Base-by-base conservation (phyloP, 2,797 vertebrate species). In the Toxotes lorentzi region DNA sequence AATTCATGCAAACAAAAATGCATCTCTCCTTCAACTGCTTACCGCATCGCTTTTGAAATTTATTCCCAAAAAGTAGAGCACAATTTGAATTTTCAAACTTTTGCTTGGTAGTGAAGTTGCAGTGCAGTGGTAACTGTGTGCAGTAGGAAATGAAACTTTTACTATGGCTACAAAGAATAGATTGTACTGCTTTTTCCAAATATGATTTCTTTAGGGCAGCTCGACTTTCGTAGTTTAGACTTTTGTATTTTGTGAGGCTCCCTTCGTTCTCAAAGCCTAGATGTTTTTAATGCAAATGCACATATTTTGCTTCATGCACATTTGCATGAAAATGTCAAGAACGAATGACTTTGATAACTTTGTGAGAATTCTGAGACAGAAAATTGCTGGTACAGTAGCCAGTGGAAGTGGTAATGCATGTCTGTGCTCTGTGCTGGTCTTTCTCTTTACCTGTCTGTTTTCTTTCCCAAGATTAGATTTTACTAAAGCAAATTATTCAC, bases 401-500 rank as follows among this genome's bases (percentile, higher is more conserved):
- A 19, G 2, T 65, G 14, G 17, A 45, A 41, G 34, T 57, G 12
- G 1, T 62, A 43, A 51, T 60, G 80, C 84, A 91, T 75, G 64
- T 48, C 41, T 76, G 12, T 43, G 45, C 16, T 74, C 51, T 69
- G 13, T 86, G 14, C 38, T 50, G 43, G 38, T 73, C 23, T 59
- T 9, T 66, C 27, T 73, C 12, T n/a, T 56, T 57, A 14, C 30
- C 62, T 76, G 35, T 61, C 35, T 86, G 41, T 45, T 77, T 70
- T 6, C 27, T 63, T 40, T 57, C 4, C 11, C 34, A 19, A 74
- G 13, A 59, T 73, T 50, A 53, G 30, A 57, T 81, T 82, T 76
- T 34, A 82, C 81, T 78, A 70, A 86, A 82, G 70, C 34, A 48
- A 85, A 76, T 61, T 47, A 32, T 65, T 71, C 57, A 65, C 34